Percentiles rank a stretch among this genome's conserved stretches.
Evolutionary conservation across 2,888 invertebrate species (phyloP).

Genomic region (Andricus quercusramuli): DNA sequence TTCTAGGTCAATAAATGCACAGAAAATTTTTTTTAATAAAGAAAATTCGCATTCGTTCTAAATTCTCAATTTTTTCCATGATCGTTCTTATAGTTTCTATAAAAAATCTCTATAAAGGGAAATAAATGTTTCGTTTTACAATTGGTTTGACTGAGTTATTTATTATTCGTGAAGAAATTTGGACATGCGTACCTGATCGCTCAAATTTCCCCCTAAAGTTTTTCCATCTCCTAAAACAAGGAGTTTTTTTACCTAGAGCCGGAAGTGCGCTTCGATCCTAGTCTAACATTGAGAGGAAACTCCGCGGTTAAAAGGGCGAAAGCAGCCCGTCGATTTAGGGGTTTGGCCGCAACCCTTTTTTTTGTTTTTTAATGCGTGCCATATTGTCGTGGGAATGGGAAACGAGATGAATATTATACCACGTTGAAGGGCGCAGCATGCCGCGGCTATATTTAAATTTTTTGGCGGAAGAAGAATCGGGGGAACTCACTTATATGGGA

Average conservation of each 20-base stretch:
- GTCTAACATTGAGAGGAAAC: slow-evolving; percentile 42
- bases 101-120: too few relatives aligned
- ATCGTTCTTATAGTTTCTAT: too few relatives aligned
- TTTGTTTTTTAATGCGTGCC: slow-evolving; percentile 70
- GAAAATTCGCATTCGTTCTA: too few relatives aligned
- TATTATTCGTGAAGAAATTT: slow-evolving; percentile 9
- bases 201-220: not conserved
- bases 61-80: too few relatives aligned
- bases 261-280: slow-evolving; percentile 65
- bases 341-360: slow-evolving; percentile 67
- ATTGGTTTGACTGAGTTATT: not conserved
- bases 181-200: not conserved
- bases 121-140: not conserved
- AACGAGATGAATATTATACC: slow-evolving; percentile 58
- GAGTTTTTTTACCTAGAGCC: slow-evolving; percentile 61
- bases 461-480: slow-evolving; percentile 55
- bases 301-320: slow-evolving; percentile 44
- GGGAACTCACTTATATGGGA: slow-evolving; percentile 50
- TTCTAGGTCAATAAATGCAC: too few relatives aligned
- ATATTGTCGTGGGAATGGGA: slow-evolving; percentile 73
- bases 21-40: too few relatives aligned
- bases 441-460: slow-evolving; percentile 69
- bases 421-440: slow-evolving; percentile 52
- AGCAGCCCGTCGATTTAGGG: slow-evolving; percentile 45
- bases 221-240: slow-evolving; percentile 44